Conservation (phyloP, 2,888 invertebrate genomes). For the Eutolmus rufibarbis region DNA sequence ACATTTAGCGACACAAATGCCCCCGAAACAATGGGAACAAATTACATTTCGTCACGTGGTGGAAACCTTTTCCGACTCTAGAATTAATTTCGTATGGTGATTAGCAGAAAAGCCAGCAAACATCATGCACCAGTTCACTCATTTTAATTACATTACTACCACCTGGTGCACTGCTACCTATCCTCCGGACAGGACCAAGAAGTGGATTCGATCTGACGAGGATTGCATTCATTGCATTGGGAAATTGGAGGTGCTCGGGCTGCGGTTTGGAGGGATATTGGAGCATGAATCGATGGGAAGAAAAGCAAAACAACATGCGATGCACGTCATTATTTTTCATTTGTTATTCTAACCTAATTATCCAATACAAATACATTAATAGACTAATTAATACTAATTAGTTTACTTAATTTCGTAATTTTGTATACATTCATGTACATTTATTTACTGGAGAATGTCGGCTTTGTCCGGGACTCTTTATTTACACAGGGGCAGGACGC, state of each 20-base stretch:
- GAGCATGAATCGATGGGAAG: neutral
- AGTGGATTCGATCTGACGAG: neutral
- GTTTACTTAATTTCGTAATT: slow-evolving; percentile 33
- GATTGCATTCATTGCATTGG: neutral
- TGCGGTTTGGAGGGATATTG: neutral
- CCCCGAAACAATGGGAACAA: neutral
- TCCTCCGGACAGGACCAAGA: neutral
- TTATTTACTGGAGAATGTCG: slow-evolving; percentile 18
- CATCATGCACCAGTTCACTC: slow-evolving; percentile 20
- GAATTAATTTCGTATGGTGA: slow-evolving; percentile 29
- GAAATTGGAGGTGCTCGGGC: neutral
- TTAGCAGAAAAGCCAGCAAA: slow-evolving; percentile 33
- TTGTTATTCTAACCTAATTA: slow-evolving; percentile 49
- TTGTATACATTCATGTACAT: slow-evolving; percentile 37
- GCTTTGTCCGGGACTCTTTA: neutral
- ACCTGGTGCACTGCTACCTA: slow-evolving; percentile 2
- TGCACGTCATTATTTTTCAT: slow-evolving; percentile 43
- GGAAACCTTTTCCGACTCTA: neutral
- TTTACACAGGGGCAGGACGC: slow-evolving; percentile 7
- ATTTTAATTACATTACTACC: slow-evolving; percentile 36
- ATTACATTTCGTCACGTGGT: slow-evolving; percentile 31
- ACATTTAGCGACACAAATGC: neutral
- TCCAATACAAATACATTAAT: slow-evolving; percentile 47
- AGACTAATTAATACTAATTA: slow-evolving; percentile 42
- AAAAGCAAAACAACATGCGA: slow-evolving; percentile 32